These are phyloP conservation scores for Pomacea maculata DNA, from an alignment of 1,140 invertebrate genomes.

Conservation along the genomic window DNA sequence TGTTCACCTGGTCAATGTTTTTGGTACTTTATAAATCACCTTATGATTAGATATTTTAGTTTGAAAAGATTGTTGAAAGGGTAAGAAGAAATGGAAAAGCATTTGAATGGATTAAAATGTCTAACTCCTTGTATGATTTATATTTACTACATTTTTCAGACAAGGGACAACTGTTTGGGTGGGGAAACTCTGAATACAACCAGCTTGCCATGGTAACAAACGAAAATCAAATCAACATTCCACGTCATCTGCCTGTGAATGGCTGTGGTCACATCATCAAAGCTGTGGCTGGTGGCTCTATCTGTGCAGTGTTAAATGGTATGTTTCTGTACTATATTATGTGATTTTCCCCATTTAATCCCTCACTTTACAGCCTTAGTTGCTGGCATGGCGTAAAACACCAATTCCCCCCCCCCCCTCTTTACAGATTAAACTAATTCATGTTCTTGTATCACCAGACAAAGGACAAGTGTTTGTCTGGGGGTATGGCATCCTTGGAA, in stretches of 20 bases:
- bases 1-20: too few relatives aligned
- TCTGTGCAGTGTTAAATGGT: slow-evolving; percentile 86
- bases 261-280: slow-evolving; percentile 81
- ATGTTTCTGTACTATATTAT: neutral
- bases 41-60: too few relatives aligned
- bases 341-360: too few relatives aligned
- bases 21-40: too few relatives aligned
- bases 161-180: slow-evolving; percentile 93
- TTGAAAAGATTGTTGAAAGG: too few relatives aligned
- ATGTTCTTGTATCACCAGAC: slow-evolving; percentile 67
- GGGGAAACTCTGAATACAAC: slow-evolving; percentile 95
- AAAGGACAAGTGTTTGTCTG: slow-evolving; percentile 87
- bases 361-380: too few relatives aligned
- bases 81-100: too few relatives aligned
- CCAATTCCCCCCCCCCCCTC: too few relatives aligned
- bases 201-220: slow-evolving; percentile 73
- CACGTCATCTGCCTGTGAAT: slow-evolving; percentile 73
- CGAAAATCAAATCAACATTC: slow-evolving; percentile 70
- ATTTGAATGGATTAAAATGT: too few relatives aligned
- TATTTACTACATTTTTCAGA: slow-evolving; percentile 69
- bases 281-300: slow-evolving; percentile 86
- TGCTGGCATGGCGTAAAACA: too few relatives aligned
- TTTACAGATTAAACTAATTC: too few relatives aligned
- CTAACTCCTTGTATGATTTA: too few relatives aligned
- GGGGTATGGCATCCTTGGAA: slow-evolving; percentile 91